These are phyloP conservation scores for Gallinago jamesoni DNA, from an alignment of 2,113 vertebrate species.

Conservation along the genomic window DNA sequence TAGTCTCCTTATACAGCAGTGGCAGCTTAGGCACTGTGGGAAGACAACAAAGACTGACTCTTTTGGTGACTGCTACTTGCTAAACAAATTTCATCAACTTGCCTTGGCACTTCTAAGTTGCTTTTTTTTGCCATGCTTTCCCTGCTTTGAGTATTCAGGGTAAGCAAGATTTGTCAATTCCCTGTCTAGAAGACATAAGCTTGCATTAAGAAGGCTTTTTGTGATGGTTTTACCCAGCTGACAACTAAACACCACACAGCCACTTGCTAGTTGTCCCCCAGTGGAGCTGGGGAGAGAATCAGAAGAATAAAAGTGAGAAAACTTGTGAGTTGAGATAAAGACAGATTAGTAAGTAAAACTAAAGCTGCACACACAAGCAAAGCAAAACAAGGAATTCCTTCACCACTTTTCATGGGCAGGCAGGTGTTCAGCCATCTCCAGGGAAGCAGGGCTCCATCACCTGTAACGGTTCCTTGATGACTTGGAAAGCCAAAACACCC, in stretches of 20 bases:
- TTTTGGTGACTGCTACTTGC: neutral
- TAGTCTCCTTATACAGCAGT: neutral
- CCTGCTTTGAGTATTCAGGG: neutral
- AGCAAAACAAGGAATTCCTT: neutral
- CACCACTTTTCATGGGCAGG: neutral
- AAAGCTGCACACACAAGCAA: neutral
- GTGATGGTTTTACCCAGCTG: neutral
- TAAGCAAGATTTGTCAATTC: neutral
- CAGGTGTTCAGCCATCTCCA: neutral
- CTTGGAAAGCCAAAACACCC: neutral
- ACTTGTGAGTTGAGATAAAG: neutral
- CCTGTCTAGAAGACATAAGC: neutral
- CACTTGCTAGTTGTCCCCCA: neutral
- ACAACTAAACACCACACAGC: neutral
- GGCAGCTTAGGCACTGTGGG: neutral
- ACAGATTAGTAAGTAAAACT: neutral
- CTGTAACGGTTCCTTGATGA: neutral
- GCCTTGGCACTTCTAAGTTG: neutral
- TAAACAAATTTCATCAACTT: neutral
- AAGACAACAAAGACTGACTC: neutral
- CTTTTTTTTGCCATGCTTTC: neutral
- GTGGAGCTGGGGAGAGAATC: neutral
- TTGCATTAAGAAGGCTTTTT: neutral
- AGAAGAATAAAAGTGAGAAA: neutral
- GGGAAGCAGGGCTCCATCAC: neutral